phyloP scores from a whole-genome alignment of 2,888 invertebrate species.

The Trissonchulus latispiculum region DNA sequence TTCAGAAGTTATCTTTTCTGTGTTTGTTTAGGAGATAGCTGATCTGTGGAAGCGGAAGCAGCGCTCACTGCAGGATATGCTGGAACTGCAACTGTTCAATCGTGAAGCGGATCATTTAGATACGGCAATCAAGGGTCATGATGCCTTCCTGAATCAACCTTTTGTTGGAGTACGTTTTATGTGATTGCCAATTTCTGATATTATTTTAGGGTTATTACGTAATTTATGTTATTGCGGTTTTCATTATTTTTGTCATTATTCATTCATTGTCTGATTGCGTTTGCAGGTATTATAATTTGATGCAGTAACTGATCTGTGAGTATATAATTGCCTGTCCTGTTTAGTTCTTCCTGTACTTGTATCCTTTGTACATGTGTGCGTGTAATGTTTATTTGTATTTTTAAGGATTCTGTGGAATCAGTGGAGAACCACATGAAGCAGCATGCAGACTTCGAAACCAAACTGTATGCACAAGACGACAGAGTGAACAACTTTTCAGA shows the following conservation, averaged over 20 bases:
- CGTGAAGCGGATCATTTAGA: conserved; percentile 94
- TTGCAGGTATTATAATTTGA: too few relatives aligned
- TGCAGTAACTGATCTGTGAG: not conserved
- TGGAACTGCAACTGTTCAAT: conserved; percentile 77
- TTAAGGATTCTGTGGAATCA: conserved; percentile 45
- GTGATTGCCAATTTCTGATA: too few relatives aligned
- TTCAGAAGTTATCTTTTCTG: too few relatives aligned
- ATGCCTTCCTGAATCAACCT: conserved; percentile 77
- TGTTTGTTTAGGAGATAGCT: conserved; percentile 34
- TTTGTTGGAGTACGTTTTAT: too few relatives aligned
- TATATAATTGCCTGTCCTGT: not conserved
- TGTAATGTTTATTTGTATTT: not conserved
- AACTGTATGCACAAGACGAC: conserved; percentile 83
- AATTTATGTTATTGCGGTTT: too few relatives aligned
- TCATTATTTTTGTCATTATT: too few relatives aligned
- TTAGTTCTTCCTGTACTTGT: not conserved
- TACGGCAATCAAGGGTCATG: conserved; percentile 82
- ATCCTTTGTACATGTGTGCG: not conserved
- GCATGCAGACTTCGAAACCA: conserved; percentile 84
- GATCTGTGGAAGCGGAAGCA: conserved; percentile 75
- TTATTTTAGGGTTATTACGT: too few relatives aligned
- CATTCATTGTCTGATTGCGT: too few relatives aligned
- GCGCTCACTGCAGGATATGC: conserved; percentile 70
- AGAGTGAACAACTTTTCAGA: conserved; percentile 69
- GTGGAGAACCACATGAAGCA: conserved; percentile 83